These are phyloP conservation scores for Aegypius monachus DNA, from an alignment of 2,113 vertebrate species.

Conservation along the genomic window DNA sequence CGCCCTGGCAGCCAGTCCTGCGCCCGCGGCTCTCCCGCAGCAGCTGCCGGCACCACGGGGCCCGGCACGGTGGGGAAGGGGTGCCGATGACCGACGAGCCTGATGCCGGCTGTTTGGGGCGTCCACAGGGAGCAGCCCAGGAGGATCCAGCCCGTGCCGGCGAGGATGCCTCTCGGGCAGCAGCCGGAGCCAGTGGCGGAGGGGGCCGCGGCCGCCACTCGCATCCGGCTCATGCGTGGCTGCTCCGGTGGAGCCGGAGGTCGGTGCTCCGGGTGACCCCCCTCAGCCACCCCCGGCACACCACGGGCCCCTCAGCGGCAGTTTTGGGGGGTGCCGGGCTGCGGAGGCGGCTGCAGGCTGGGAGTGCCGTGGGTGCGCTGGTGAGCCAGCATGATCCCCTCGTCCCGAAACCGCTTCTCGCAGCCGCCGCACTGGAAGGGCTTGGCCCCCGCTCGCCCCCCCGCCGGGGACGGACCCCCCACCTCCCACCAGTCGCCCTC, in stretches of 20 bases:
- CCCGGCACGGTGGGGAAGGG: neutral
- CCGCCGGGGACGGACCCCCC: neutral
- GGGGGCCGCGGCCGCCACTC: too few species aligned
- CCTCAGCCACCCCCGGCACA: neutral
- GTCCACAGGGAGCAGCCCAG: neutral
- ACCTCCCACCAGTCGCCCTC: neutral
- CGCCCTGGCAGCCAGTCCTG: neutral
- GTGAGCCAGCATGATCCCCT: conserved; percentile 48
- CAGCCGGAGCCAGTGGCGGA: too few species aligned
- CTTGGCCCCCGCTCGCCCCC: neutral
- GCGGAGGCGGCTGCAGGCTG: neutral
- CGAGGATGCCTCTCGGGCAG: neutral
- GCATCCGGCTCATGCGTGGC: neutral
- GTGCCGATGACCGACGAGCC: neutral
- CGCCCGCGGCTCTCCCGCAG: neutral
- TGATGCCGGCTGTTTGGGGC: too few species aligned
- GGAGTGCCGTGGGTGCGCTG: conserved; percentile 19
- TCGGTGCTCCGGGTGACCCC: neutral
- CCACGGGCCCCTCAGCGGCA: neutral
- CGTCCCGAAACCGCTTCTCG: conserved; percentile 55
- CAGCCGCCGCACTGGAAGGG: neutral
- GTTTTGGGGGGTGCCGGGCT: neutral
- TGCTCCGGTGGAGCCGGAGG: neutral
- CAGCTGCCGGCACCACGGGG: too few species aligned
- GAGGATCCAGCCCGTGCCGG: neutral